These are phyloP conservation scores for Pavo muticus DNA, from an alignment of 2,113 vertebrate genomes.

Conservation along the genomic window DNA sequence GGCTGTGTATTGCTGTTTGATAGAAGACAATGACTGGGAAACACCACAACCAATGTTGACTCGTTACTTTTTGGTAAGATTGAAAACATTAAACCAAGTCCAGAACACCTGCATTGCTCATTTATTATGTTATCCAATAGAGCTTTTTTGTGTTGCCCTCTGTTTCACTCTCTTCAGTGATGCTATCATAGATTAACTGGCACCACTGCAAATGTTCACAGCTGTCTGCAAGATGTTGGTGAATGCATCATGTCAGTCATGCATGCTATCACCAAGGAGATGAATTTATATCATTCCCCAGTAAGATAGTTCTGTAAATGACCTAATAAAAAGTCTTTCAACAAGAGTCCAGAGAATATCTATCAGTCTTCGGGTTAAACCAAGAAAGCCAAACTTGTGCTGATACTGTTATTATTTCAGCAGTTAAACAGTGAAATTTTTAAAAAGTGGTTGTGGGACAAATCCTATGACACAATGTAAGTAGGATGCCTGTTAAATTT, in stretches of 20 bases:
- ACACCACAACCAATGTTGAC: neutral
- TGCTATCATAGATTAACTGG: conserved; percentile 68
- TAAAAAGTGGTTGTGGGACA: neutral
- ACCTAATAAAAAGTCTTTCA: conserved; percentile 70
- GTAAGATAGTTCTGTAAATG: conserved; percentile 55
- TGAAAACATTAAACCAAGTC: neutral
- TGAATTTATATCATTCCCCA: conserved; percentile 67
- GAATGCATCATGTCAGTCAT: conserved; percentile 67
- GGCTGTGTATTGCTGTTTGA: neutral
- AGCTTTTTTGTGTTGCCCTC: conserved; percentile 40
- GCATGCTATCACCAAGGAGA: conserved; percentile 55
- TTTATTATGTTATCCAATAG: conserved; percentile 47
- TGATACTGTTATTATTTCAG: neutral
- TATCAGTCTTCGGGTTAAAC: conserved; percentile 27
- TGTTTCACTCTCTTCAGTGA: conserved; percentile 49
- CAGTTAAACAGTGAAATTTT: neutral
- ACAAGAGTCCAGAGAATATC: neutral
- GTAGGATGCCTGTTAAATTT: neutral
- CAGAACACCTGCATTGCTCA: conserved; percentile 64
- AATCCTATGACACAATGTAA: neutral
- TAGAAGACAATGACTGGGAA: neutral
- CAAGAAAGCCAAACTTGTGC: neutral
- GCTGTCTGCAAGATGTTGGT: conserved; percentile 78
- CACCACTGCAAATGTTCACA: conserved; percentile 76
- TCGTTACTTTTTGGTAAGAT: conserved; percentile 39